Base-by-base conservation (phyloP, 1,140 invertebrate genomes). In the Matsumurasca onukii region DNA sequence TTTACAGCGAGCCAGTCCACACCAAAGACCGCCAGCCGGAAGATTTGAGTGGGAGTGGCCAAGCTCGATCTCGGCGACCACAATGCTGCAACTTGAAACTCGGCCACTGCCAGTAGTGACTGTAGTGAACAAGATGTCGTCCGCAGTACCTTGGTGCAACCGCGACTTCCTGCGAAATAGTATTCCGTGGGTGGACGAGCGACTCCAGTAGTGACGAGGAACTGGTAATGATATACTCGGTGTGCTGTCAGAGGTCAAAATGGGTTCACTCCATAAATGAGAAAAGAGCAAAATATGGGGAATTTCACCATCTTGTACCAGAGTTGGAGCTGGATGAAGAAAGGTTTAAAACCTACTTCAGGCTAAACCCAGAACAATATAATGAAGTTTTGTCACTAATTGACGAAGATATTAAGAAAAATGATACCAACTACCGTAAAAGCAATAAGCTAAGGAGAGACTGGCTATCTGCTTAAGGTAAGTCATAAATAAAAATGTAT, bases 311-410 rank as follows among this genome's bases (percentile, higher is more conserved):
- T 52, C 22, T 52, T 17, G 22, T 52, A 22, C 49, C 3, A 12
- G 49, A 52, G 12, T 22, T 52, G 9, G 20, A 52, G 20, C 20
- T 52, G 20, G 49, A 52, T 52, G 49, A 52, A 5, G 49, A 52
- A 17, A 52, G 49, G 20, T 52, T 52, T 22, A 52, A 52, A 20
- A 52, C 49, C 3, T 52, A 52, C 20, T 52, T 52, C 3, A 52
- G 49, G 22, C 22, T 52, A 52, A 52, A 22, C 20, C 5, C 5
- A 20, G 49, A 52, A 5, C 9, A 52, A 22, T 52, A 17, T 22
- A 22, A 52, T 3, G 49, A 52, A 52, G 49, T 52, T 15, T 22
- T 52, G 20, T 52, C 49, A 52, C 3, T 52, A 3, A 52, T 52
- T 22, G 49, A 52, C 22, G 49, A 52, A 17, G 49, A 52, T 22